Evolutionary conservation across 2,113 vertebrate species (phyloP), one percentile per base, ranked within the genome.

Genomic region (Equus quagga): DNA sequence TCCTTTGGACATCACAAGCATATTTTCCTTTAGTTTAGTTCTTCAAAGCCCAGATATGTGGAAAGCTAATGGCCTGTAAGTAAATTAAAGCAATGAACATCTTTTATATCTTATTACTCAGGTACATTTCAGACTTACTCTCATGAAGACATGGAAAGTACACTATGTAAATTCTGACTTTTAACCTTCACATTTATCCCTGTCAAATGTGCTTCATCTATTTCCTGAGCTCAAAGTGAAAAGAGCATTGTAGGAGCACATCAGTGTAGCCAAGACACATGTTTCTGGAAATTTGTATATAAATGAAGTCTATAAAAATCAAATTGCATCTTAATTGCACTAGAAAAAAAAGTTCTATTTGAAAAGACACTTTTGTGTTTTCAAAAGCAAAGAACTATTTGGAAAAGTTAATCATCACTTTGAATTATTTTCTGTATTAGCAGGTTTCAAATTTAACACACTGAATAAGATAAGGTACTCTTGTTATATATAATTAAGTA

Each of bases 1-100:
- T 67, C 95, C 51, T 89, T 72, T 64, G 86, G 65, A 31, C 72
- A 91, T 97, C 75, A 89, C 21, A 98, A 97, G 80, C 54, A 33
- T 33, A 5, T 51, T 62, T 93, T 97, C 54, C 51, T 98, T 94
- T 91, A 60, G 72, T 92, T 75, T 11, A 72, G 94, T 93, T 97
- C 93, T 98, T 96, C 70, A 96, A 97, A 97, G 23, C 46, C 80
- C 56, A 89, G 69, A 90, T 97, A 70, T 75, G 18, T 92, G 72
- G 92, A 96, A 54, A 98, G 33, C 92, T 98, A 98, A 98, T 96
- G 89, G 82, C 78, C 88, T 98, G 41, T 97, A 96, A 97, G 85
- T 98, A 98, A 98, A 97, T 95, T 97, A 97, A 41, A 97, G 64
- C 93, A 95, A 90, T 93, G 95, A 97, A 91, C 67, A 92, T 94